Percentiles rank a stretch among this genome's conserved stretches.
These are phyloP conservation scores for Dicrurus megarhynchus DNA, from an alignment of 2,113 vertebrate genomes.

Conservation along the genomic window DNA sequence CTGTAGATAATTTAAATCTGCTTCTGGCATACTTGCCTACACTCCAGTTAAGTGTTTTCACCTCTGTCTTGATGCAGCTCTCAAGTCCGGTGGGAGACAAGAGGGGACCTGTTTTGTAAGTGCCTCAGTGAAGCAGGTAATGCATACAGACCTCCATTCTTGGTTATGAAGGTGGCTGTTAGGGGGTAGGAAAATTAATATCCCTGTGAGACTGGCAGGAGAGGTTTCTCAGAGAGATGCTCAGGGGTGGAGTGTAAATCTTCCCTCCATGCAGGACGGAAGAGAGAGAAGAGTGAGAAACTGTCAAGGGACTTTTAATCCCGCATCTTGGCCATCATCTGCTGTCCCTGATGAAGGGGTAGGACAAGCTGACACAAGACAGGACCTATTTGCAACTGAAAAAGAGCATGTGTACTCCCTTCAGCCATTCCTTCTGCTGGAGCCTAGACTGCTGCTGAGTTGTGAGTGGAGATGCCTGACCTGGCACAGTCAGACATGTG, in stretches of 20 bases:
- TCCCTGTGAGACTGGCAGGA: not conserved
- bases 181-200: accelerated
- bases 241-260: not conserved
- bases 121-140: not conserved
- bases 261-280: not conserved
- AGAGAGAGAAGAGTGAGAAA: not conserved
- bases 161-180: not conserved
- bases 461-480: not conserved
- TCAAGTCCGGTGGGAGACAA: not conserved
- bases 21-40: not conserved
- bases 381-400: not conserved
- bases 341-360: not conserved
- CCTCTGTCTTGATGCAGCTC: not conserved
- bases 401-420: not conserved
- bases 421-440: not conserved
- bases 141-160: not conserved
- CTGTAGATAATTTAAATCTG: not conserved
- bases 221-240: not conserved
- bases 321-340: not conserved
- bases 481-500: not conserved
- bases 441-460: not conserved
- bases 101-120: not conserved
- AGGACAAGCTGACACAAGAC: not conserved
- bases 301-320: not conserved
- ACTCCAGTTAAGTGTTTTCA: not conserved